A percentile compares a stretch with the other conserved stretches of the same genome.
phyloP scores from a whole-genome alignment of 2,113 vertebrate species.

The Nothoprocta perdicaria region DNA sequence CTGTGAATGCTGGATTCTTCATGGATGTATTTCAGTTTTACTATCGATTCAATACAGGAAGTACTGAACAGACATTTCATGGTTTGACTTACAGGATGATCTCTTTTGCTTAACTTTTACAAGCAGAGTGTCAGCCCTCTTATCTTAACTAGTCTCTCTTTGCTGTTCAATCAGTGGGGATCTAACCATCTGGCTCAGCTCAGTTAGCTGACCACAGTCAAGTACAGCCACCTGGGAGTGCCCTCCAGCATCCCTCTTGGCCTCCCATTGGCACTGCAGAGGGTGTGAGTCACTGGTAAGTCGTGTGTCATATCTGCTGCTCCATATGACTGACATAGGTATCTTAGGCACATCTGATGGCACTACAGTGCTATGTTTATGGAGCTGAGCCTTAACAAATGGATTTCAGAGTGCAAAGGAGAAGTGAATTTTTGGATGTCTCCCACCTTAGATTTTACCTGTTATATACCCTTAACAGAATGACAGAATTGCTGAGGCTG shows the following conservation, averaged over 20 bases:
- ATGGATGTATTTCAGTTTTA: not conserved
- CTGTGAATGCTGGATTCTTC: not conserved
- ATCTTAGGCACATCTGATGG: not conserved
- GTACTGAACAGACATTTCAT: not conserved
- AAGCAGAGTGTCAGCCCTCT: not conserved
- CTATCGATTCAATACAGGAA: not conserved
- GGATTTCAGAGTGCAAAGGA: not conserved
- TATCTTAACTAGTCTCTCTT: not conserved
- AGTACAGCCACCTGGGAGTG: not conserved
- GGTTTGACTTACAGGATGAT: not conserved
- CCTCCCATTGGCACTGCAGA: not conserved
- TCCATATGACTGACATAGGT: not conserved
- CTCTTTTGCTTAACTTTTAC: not conserved
- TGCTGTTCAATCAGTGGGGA: accelerated
- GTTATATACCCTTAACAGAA: too few species aligned
- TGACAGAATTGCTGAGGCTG: too few species aligned
- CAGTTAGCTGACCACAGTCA: not conserved
- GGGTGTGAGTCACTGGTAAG: not conserved
- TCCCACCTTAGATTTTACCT: not conserved
- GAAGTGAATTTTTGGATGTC: not conserved
- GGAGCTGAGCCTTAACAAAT: not conserved
- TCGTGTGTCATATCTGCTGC: not conserved
- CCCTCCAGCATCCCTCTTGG: accelerated
- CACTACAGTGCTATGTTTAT: not conserved
- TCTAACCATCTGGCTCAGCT: not conserved